Conservation (phyloP, 2,113 vertebrate species). For the Synodontis membranacea region DNA sequence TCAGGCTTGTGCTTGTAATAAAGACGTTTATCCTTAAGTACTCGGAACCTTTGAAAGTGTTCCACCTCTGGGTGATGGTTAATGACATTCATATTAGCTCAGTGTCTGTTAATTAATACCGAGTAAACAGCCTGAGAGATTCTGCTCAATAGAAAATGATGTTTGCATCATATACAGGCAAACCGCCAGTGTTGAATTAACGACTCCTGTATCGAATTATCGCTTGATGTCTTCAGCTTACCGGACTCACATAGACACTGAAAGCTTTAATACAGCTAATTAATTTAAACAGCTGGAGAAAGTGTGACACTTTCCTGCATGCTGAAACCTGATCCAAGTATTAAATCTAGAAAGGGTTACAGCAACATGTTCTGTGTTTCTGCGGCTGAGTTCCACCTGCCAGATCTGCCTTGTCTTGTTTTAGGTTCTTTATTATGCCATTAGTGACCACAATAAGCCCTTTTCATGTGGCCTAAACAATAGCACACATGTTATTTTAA, state of each 20-base stretch:
- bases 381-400: background rate
- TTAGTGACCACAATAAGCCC: slow-evolving; percentile 7
- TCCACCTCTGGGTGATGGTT: slow-evolving; percentile 31
- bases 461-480: slow-evolving; percentile 6
- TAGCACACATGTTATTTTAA: slow-evolving; percentile 11
- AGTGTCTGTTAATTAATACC: slow-evolving; percentile 33
- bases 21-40: slow-evolving; percentile 29
- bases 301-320: background rate
- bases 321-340: background rate
- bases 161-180: background rate
- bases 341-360: background rate
- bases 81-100: slow-evolving; percentile 29
- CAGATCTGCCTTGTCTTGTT: slow-evolving; percentile 35
- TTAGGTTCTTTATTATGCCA: slow-evolving; percentile 1
- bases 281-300: background rate
- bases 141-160: slow-evolving; percentile 29
- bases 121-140: slow-evolving; percentile 11
- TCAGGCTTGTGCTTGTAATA: background rate
- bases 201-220: background rate
- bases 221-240: background rate
- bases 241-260: background rate
- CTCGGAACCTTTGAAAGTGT: background rate
- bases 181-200: background rate
- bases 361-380: background rate
- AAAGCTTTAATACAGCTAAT: background rate